Evolutionary conservation across 2,888 invertebrate genomes (phyloP).

Genomic region (Cyaniris semiargus): DNA sequence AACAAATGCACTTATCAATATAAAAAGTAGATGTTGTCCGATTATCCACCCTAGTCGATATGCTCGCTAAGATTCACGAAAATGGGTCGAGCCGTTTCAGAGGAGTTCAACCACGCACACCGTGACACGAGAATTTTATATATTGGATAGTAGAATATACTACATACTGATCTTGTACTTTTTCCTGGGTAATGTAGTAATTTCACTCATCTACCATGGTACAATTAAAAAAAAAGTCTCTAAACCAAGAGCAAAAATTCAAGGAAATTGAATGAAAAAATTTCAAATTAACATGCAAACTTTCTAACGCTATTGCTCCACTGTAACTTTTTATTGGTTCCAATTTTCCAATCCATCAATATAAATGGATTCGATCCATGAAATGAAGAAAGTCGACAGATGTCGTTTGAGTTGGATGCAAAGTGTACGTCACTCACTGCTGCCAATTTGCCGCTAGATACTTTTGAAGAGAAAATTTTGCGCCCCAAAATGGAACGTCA

Average conservation of each 20-base stretch:
- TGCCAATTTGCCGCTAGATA: conserved; percentile 20
- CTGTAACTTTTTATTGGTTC: conserved; percentile 1
- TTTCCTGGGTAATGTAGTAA: no score
- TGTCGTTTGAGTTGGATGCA: conserved; percentile 23
- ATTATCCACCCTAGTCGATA: no score
- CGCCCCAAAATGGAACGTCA: background rate
- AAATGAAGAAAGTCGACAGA: conserved; percentile 25
- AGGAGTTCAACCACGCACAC: no score
- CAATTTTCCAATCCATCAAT: conserved; percentile 24
- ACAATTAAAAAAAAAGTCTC: background rate
- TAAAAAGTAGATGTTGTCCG: no score
- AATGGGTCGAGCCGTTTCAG: no score
- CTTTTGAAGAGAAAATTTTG: conserved; percentile 13
- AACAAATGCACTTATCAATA: no score
- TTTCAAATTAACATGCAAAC: background rate
- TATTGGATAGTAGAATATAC: no score
- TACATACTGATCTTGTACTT: no score
- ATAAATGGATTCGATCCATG: conserved; percentile 27
- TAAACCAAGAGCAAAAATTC: background rate
- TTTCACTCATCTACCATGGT: no score
- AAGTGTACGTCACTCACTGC: background rate
- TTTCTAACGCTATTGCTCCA: background rate
- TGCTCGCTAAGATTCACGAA: no score
- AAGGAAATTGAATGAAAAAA: background rate
- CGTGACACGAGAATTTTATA: no score